Base-by-base conservation (phyloP, 2,113 vertebrate species). In the Numenius arquata region DNA sequence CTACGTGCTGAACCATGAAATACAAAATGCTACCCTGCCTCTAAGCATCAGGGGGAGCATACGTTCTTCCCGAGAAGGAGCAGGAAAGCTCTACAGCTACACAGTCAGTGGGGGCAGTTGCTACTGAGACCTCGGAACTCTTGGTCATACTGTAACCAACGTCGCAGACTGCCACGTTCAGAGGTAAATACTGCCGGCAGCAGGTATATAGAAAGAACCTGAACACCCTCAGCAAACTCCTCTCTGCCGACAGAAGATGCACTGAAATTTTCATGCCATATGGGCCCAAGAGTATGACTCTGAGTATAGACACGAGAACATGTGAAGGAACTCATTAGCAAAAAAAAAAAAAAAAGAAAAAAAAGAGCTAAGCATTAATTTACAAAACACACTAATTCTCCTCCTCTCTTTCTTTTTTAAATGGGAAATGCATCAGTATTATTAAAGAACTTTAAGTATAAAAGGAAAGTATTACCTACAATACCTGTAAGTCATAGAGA, bases 151-250 rank as follows among this genome's bases (percentile, higher is more conserved):
- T 29, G 22, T 11, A 88, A 66, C 5, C 41, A 71, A 10, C 22
- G 32, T 0, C 29, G 22, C 12, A 67, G 85, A 16, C 9, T 50
- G 38, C 8, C 56, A 16, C 0, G 1, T 20, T 50, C 29, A 82
- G 29, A 72, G 12, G 50, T 13, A n/a, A 45, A 12, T 3, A 29
- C 19, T 19, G 7, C 3, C 26, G 13, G 56, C 8, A 8, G n/a
- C 48, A 85, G 16, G 13, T 8, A 2, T 10, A 14, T 8, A 62
- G 70, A 7, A 36, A 92, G 58, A 56, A 73, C 0, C 0, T 16
- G 15, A 70, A 53, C n/a, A 34, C 7, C 8, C 20, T 1, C 40
- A 62, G 19, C 59, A 80, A 84, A 61, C 25, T 30, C 36, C 18
- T 19, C 15, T 41, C 34, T 58, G 25, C 15, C 30, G 34, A 21